Base-by-base conservation (phyloP, 2,113 vertebrate species). In the Phylloscopus trochilus region DNA sequence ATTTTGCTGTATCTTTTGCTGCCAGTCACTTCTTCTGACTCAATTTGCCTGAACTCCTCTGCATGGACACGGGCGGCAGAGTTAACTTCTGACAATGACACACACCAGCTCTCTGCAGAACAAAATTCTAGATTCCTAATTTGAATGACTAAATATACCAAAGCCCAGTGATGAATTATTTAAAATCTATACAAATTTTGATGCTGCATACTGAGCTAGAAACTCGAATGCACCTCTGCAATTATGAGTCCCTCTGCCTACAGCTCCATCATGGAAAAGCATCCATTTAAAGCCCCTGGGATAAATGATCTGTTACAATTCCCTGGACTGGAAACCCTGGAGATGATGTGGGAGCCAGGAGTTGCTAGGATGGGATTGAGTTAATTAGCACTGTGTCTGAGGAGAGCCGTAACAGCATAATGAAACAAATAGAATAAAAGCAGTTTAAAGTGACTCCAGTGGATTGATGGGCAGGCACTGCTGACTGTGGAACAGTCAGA, bases 321-420 rank as follows among this genome's bases (percentile, higher is more conserved):
- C 94, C 80, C 73, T 58, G 73, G 76, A 75, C 68, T 96, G 64
- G 68, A 94, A 96, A 92, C 76, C 79, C 83, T 87, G 64, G 86
- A 94, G 88, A 88, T 79, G 46, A 83, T 80, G 37, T 67, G 72
- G 47, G 63, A 96, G 64, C 76, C 76, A 78, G 21, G 60, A 93
- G 41, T 78, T 78, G 72, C 76, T 74, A 59, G 60, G 60, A 78
- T 84, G 69, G 85, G 88, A 92, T 53, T 56, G 52, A 96, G 80
- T 93, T 94, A 96, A 96, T 94, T 93, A 97, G 93, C 88, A 63
- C 41, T n/a, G 78, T 28, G 67, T 87, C 90, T 94, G 90, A 95
- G 51, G 79, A 96, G 90, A 88, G 47, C 68, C 0, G 1, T 94
- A 94, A 89, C 35, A 75, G 56, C 8, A 2, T 67, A 83, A 93